A percentile compares a stretch with the other conserved stretches of the same genome.
These are phyloP conservation scores for Notarius quadriscutis DNA, from an alignment of 2,113 vertebrate genomes.

Conservation along the genomic window DNA sequence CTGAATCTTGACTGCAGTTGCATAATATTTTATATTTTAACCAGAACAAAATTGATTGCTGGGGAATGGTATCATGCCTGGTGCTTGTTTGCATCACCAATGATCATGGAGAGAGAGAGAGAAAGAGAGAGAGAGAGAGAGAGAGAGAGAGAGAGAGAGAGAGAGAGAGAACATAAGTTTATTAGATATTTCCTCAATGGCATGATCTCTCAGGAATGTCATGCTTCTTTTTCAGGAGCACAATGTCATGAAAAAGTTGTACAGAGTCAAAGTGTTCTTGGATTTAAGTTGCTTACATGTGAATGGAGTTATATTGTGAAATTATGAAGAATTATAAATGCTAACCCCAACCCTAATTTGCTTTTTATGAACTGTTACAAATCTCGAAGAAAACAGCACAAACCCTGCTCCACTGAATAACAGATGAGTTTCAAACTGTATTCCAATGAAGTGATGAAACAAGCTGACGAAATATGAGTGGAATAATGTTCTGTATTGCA, in stretches of 20 bases:
- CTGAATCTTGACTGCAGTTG: background rate
- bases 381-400: background rate
- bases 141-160: too few relatives aligned
- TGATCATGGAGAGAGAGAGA: background rate
- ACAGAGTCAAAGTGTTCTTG: background rate
- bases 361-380: background rate
- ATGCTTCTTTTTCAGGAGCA: background rate
- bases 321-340: background rate
- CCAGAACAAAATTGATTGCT: background rate
- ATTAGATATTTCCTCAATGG: background rate
- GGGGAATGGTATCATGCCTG: constrained; percentile 7
- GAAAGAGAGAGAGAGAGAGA: background rate
- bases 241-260: background rate
- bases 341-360: background rate
- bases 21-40: constrained; percentile 6
- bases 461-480: background rate
- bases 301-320: background rate
- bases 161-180: background rate
- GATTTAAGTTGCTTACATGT: background rate
- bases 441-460: constrained; percentile 3
- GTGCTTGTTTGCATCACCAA: constrained; percentile 5
- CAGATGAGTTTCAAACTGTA: background rate
- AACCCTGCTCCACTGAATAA: background rate
- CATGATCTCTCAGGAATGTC: background rate
- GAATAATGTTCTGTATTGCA: background rate